Percentiles rank a stretch among this genome's conserved stretches.
Conservation (phyloP, 2,797 vertebrate genomes). For the Mormyrus hasselquistii region DNA sequence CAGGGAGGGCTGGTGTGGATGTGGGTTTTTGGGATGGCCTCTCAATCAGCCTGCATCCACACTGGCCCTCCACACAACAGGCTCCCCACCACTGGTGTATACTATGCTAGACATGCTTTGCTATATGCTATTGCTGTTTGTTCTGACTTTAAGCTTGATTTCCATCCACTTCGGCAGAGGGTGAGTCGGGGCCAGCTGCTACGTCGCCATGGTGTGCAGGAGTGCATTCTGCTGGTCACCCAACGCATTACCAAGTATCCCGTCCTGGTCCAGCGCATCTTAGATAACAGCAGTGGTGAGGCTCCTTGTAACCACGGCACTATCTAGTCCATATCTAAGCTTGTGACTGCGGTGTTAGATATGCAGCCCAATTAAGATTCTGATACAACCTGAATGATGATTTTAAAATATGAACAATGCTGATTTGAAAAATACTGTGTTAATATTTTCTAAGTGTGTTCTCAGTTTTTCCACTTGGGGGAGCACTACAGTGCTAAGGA, state of each 20-base stretch:
- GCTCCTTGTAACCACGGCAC: background rate
- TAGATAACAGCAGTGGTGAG: constrained; percentile 78
- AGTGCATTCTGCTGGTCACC: constrained; percentile 87
- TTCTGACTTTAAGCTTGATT: background rate
- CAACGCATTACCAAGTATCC: constrained; percentile 93
- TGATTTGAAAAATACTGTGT: background rate
- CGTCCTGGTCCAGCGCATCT: constrained; percentile 78
- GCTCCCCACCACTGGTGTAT: background rate
- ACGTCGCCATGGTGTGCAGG: constrained; percentile 80
- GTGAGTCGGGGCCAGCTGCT: constrained; percentile 70
- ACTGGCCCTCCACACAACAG: background rate
- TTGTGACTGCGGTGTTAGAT: background rate
- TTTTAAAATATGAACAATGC: background rate
- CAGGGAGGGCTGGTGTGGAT: background rate
- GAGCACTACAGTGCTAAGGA: background rate
- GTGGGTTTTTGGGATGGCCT: background rate
- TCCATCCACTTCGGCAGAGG: constrained; percentile 51
- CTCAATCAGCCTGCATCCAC: background rate
- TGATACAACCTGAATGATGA: background rate
- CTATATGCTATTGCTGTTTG: background rate
- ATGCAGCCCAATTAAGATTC: background rate
- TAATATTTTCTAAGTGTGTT: background rate
- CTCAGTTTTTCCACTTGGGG: background rate
- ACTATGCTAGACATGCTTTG: background rate
- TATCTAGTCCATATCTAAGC: background rate